Evolutionary conservation across 2,797 vertebrate species (phyloP), one percentile per base, ranked within the genome.

Genomic region (Dipus sagitta): DNA sequence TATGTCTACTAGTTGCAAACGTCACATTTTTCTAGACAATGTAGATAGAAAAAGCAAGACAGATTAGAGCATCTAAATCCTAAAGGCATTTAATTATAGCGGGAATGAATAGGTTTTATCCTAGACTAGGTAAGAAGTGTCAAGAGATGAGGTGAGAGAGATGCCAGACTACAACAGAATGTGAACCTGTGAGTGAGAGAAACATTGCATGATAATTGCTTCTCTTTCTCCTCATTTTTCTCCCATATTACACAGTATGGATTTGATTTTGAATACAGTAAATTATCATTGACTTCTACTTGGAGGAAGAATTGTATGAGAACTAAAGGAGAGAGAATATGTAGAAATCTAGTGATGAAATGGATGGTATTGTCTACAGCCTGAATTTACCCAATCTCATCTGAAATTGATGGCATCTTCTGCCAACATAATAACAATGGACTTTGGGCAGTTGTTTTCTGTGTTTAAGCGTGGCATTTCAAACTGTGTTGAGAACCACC

Each of bases 251-350:
- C 83, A 84, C 28, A 80, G 6, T 54, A 60, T 62, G n/a, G 58
- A 86, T 81, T 92, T 94, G 78, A 28, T 85, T 65, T 83, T 74
- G 86, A 83, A 14, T 71, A 2, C 15, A 93, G 26, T 38, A 7
- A 15, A 72, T 34, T 18, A 76, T 68, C 9, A 76, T 34, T 80
- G 11, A 89, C 47, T 78, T 74, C 24, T 38, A 4, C 23, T 26
- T 30, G 21, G 20, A 89, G 14, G 14, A 81, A 80, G 10, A 24
- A 84, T 17, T 52, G 9, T 72, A 92, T 23, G 32, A 84, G 9
- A 0, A 6, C 32, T 71, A 92, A 88, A 70, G 34, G 13, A 92
- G 26, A 67, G 8, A 74, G 9, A 26, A 34, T 4, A 34, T 18
- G 13, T 8, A 74, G 34, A 92, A 72, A 78, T 38, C 24, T 14